Evolutionary conservation across 2,888 invertebrate genomes (phyloP), one percentile per base, ranked within the genome.

Genomic region (Trissoscelio sp.): DNA sequence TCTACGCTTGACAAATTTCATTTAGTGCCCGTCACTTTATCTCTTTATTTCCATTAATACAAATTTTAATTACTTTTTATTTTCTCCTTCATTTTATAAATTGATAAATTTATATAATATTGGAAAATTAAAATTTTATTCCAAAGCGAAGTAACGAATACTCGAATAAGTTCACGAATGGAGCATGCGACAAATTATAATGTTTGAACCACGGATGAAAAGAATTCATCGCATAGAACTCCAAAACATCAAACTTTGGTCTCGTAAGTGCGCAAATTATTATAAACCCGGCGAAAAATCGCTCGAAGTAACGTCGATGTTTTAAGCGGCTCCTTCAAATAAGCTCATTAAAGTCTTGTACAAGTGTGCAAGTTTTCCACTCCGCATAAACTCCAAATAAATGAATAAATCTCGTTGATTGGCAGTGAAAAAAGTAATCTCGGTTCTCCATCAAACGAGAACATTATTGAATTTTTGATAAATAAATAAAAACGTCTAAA

Each of bases 281-380:
- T 72, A 70, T 79, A 79, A 64, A 53, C 42, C 66, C 28, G 24
- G n/a, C 18, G 53, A 79, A 79, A 79, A 79, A 73, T 66, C 31
- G 60, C 42, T 60, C 22, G 53, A 67, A 79, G 51, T 60, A 80
- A 69, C 74, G 64, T 80, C 74, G 58, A 75, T 75, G 37, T 75
- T 80, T 80, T 75, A 74, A 74, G 48, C 69, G 39, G 20, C 70
- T 70, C 74, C 55, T 80, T 74, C 64, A 64, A 74, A 69, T 69
- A 74, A 80, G 74, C 80, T 74, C 80, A 80, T 80, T 80, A 80
- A 80, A 80, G 39, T 80, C 74, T 64, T 55, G 69, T 80, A 64
- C 74, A 80, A 80, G 74, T 70, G 51, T 80, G 70, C 42, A 80
- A 80, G 77, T 77, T 77, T 81, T 77, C 73, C 55, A 72, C 62